These are phyloP conservation scores for Syngnathus rostellatus DNA, from an alignment of 2,797 vertebrate species.

Conservation along the genomic window DNA sequence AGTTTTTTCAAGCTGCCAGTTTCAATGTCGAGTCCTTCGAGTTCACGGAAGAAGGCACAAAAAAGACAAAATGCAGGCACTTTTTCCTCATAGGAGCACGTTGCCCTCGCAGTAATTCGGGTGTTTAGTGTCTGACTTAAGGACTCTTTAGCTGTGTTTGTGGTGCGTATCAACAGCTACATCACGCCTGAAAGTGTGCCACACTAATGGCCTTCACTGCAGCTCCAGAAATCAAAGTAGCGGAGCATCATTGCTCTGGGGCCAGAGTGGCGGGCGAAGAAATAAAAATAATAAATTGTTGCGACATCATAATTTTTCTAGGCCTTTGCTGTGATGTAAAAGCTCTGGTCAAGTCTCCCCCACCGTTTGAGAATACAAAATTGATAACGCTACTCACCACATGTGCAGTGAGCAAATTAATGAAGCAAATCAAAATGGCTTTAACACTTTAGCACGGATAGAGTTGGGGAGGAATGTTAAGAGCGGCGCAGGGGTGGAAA, in stretches of 20 bases:
- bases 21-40: conserved; percentile 16
- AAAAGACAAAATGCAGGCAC: conserved; percentile 18
- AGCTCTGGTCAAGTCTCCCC: conserved; percentile 34
- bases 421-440: conserved; percentile 39
- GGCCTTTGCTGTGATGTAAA: conserved; percentile 33
- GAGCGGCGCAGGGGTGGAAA: conserved; percentile 19
- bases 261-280: conserved; percentile 34
- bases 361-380: conserved; percentile 48
- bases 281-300: conserved; percentile 34
- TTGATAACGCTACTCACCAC: conserved; percentile 37
- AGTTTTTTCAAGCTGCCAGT: background rate
- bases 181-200: conserved; percentile 23
- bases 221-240: conserved; percentile 27
- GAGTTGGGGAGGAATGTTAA: conserved; percentile 19
- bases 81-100: conserved; percentile 16
- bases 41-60: conserved; percentile 19
- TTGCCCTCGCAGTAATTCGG: conserved; percentile 36
- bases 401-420: conserved; percentile 21
- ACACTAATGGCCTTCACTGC: conserved; percentile 22
- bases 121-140: conserved; percentile 34
- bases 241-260: conserved; percentile 19
- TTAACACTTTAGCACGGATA: conserved; percentile 10
- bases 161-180: conserved; percentile 37
- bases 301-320: conserved; percentile 36
- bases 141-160: conserved; percentile 35